These are phyloP conservation scores for Pseudochirops corinnae DNA, from an alignment of 2,797 vertebrate genomes.

Conservation along the genomic window DNA sequence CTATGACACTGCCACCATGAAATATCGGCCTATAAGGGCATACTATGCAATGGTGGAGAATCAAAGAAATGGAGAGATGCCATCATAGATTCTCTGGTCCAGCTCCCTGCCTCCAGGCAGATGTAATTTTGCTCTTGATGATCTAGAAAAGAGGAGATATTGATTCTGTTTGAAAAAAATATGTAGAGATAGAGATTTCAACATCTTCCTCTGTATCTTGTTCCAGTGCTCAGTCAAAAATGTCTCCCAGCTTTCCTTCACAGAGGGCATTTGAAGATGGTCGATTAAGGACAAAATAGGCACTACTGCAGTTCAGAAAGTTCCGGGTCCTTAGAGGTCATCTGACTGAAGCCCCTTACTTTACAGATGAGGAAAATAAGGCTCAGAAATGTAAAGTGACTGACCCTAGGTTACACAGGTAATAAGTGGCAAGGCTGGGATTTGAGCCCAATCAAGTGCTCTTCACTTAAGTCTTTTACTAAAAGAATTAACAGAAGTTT, in stretches of 20 bases:
- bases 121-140: too few relatives aligned
- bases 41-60: background rate
- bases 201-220: background rate
- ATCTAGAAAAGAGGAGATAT: background rate
- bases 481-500: background rate
- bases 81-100: background rate
- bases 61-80: background rate
- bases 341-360: background rate
- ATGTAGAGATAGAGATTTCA: background rate
- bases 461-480: background rate
- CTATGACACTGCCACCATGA: slow-evolving; percentile 42
- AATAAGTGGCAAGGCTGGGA: background rate
- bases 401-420: background rate
- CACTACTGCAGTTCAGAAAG: background rate
- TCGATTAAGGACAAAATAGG: background rate
- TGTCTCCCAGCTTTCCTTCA: background rate
- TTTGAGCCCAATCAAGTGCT: background rate
- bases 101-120: background rate
- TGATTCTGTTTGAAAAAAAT: background rate
- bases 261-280: background rate
- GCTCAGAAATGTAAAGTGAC: background rate
- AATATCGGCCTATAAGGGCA: background rate
- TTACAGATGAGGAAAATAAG: background rate
- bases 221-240: background rate
- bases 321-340: background rate